A percentile compares a stretch with the other conserved stretches of the same genome.
phyloP scores from a whole-genome alignment of 2,797 vertebrate species.

The Coendou prehensilis region DNA sequence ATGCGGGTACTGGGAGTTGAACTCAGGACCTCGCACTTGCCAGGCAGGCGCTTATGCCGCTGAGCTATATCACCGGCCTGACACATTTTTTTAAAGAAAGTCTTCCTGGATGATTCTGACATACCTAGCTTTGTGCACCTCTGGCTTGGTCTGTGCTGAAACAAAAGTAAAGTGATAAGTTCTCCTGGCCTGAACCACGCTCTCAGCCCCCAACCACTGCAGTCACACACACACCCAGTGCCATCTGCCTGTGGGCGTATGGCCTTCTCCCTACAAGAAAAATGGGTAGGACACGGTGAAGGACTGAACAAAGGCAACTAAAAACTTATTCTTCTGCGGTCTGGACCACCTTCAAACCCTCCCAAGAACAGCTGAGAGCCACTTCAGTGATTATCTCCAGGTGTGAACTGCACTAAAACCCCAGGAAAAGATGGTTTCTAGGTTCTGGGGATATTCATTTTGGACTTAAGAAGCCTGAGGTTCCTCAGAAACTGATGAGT shows the following conservation, averaged over 20 bases:
- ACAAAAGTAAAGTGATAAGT: background rate
- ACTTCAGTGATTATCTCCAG: background rate
- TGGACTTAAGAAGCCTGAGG: background rate
- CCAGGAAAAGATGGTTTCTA: background rate
- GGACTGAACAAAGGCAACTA: background rate
- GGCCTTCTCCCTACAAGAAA: background rate
- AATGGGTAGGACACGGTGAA: background rate
- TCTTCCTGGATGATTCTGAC: background rate
- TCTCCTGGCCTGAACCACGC: background rate
- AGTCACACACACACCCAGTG: too few relatives aligned
- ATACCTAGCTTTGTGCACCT: background rate
- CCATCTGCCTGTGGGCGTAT: background rate
- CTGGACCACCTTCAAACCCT: background rate
- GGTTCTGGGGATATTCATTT: background rate
- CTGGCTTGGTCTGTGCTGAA: background rate
- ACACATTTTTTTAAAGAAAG: background rate
- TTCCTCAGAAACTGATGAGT: background rate
- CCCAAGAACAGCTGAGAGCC: background rate
- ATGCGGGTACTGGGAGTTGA: too few relatives aligned
- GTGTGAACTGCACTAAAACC: background rate
- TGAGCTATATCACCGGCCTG: too few relatives aligned
- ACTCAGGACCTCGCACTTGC: too few relatives aligned
- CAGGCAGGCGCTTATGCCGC: too few relatives aligned
- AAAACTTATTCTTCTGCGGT: background rate
- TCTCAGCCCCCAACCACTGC: background rate